Evolutionary conservation across 2,113 vertebrate species (phyloP), one percentile per base, ranked within the genome.

Genomic region (Charina bottae): DNA sequence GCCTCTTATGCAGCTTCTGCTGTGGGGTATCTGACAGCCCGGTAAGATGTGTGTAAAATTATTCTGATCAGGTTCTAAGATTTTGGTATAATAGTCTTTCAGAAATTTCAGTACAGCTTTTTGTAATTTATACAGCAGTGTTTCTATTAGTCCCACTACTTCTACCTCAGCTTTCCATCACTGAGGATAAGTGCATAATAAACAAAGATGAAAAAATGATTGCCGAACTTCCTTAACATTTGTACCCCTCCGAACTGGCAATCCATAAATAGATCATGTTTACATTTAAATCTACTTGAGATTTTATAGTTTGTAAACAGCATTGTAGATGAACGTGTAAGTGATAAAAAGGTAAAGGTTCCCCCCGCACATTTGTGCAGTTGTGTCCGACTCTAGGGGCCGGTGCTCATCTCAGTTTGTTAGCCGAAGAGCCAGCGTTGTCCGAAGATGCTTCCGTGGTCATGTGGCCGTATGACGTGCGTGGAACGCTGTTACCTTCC

Each of bases 1-100:
- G 99, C 99, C 24, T 99, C 98, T 91, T 99, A 99, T 26, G 99
- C 99, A 96, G 99, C 99, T 26, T 99, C 99, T 87, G 98, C 98
- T 9, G 56, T 99, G 93, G 99, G 99, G 89, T 99, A 99, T 96
- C 98, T 99, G 87, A 99, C 99, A 91, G 98, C 98, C 96, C 98
- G 98, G 99, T 99, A 98, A 90, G 54, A 83, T 93, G 9, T 10
- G 23, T 93, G 24, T 78, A 78, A 21, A 42, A 42, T 21, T 42
- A 78, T 42, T 37, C 17, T 78, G 33, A 19, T 42, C 37, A 33
- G 17, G 0, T 93, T 87, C 42, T 91, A 54, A 24, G 3, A 11
- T 11, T 90, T 28, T 83, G 26, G 7, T 89, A 60, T 42, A 62
- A 58, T 60, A 60, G 24, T 21, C 37, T 59, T 84, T 64, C 24